A percentile compares a stretch with the other conserved stretches of the same genome.
Conservation (phyloP, 2,797 vertebrate genomes). For the Cossypha polioptera region DNA sequence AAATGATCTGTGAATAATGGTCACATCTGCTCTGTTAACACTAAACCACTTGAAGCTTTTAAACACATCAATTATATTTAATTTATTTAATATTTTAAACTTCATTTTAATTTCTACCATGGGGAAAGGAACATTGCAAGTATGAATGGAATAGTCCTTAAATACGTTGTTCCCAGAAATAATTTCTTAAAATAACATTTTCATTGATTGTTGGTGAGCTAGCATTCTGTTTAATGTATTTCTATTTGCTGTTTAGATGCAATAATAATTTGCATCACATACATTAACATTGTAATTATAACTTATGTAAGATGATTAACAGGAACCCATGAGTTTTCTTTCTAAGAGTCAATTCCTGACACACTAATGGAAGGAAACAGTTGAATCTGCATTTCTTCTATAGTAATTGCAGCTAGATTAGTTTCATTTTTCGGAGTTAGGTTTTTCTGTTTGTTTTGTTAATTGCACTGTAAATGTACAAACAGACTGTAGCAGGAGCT, state of each 20-base stretch:
- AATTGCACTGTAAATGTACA: neutral
- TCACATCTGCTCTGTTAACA: neutral
- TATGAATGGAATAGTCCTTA: neutral
- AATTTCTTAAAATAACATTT: neutral
- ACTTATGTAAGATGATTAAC: neutral
- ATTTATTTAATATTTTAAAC: neutral
- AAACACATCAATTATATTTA: neutral
- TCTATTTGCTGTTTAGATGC: neutral
- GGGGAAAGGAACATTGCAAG: neutral
- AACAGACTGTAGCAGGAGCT: neutral
- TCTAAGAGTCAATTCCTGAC: neutral
- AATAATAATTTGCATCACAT: neutral
- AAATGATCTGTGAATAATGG: neutral
- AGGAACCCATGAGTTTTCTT: neutral
- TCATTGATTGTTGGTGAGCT: neutral
- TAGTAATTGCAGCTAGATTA: neutral
- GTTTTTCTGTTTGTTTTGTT: neutral
- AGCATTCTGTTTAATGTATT: neutral
- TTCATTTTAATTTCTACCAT: neutral
- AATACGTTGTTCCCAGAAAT: neutral
- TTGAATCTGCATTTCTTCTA: neutral
- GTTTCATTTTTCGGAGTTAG: neutral
- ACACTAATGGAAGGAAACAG: neutral
- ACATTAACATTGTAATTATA: neutral
- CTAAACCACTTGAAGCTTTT: neutral